Percentiles rank a stretch among this genome's conserved stretches.
Conservation (phyloP, 2,113 vertebrate genomes). For the Sinocyclocheilus maitianheensis region DNA sequence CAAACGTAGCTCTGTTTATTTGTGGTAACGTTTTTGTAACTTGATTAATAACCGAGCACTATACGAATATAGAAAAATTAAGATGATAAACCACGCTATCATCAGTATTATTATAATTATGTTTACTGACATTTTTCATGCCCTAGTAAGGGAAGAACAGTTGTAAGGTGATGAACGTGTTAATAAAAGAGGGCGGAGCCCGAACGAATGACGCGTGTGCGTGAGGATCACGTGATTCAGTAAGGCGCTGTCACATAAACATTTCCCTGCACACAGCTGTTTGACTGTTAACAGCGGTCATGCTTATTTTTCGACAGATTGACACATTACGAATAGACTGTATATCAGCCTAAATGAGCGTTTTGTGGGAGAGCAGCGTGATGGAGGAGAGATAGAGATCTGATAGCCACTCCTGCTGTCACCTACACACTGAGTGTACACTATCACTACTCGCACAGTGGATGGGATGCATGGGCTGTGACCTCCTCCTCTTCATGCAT, state of each 20-base stretch:
- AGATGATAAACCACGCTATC: not conserved
- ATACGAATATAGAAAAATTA: not conserved
- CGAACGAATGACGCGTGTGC: not conserved
- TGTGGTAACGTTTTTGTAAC: not conserved
- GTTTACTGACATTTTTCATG: not conserved
- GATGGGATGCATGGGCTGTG: constrained; percentile 14
- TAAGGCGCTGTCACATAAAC: constrained; percentile 43
- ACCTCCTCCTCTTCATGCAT: constrained; percentile 19
- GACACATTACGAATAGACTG: not conserved
- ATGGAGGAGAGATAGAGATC: constrained; percentile 16
- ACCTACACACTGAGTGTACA: not conserved
- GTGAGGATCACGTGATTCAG: constrained; percentile 41
- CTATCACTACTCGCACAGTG: not conserved
- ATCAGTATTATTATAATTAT: not conserved
- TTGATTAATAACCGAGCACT: not conserved
- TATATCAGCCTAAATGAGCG: not conserved
- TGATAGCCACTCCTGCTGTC: constrained; percentile 3
- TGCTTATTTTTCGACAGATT: not conserved
- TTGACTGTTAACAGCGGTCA: not conserved
- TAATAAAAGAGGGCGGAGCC: constrained; percentile 30
- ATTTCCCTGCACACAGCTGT: constrained; percentile 4
- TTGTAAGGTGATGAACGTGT: constrained; percentile 20
- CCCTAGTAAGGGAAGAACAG: not conserved
- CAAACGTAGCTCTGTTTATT: not conserved
- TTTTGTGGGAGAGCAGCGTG: not conserved